Percentiles rank a stretch among this genome's conserved stretches.
Conservation (phyloP, 2,113 vertebrate genomes). For the Loxodonta africana region DNA sequence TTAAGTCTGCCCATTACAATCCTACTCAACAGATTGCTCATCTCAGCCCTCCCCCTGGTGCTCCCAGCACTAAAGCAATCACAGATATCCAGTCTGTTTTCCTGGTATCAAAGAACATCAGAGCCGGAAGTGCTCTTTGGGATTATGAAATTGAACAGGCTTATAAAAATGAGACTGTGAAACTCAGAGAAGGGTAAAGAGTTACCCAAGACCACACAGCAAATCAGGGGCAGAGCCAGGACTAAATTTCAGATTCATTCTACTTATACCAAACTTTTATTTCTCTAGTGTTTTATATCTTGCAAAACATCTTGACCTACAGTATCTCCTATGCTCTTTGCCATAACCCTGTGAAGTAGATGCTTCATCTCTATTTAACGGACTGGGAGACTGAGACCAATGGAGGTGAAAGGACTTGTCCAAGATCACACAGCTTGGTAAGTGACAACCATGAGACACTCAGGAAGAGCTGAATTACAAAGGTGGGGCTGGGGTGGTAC, state of each 20-base stretch:
- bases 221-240: neutral
- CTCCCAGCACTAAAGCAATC: neutral
- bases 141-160: neutral
- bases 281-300: conserved; percentile 20
- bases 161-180: neutral
- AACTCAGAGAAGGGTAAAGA: neutral
- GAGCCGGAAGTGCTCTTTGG: neutral
- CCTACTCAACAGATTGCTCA: neutral
- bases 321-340: neutral
- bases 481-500: neutral
- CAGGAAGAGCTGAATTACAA: neutral
- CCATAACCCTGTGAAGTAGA: neutral
- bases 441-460: neutral
- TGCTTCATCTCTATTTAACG: neutral
- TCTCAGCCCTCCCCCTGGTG: neutral
- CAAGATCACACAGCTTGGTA: neutral
- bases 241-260: neutral
- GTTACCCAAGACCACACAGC: neutral
- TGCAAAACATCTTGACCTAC: neutral
- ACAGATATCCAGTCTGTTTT: neutral
- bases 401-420: neutral
- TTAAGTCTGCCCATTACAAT: neutral
- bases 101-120: neutral
- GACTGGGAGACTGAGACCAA: neutral
- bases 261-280: neutral